Conservation (phyloP, 2,113 vertebrate species). For the Mesocricetus auratus region DNA sequence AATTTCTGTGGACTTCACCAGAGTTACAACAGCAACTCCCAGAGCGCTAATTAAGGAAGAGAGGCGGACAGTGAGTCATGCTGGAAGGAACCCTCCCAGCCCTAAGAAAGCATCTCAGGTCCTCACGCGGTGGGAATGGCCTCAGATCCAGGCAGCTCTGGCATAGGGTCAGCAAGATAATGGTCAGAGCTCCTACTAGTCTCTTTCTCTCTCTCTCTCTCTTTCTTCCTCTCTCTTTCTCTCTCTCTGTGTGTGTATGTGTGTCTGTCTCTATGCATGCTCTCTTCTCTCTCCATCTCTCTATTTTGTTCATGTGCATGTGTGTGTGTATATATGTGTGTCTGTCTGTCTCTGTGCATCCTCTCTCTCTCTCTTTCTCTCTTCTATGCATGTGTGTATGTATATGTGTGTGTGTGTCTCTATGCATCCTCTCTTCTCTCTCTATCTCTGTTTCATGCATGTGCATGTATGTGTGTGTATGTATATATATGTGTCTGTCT, state of each 20-base stretch:
- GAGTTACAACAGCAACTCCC: conserved; percentile 81
- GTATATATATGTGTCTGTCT: background rate
- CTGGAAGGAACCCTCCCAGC: conserved; percentile 77
- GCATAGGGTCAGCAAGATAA: background rate
- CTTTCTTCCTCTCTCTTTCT: background rate
- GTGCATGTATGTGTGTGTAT: background rate
- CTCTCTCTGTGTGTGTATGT: background rate
- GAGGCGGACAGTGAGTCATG: conserved; percentile 86
- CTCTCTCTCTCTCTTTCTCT: background rate
- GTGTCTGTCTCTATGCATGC: background rate
- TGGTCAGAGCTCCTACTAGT: background rate
- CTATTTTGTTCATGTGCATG: no score
- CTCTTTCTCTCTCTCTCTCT: background rate
- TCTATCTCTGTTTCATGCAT: background rate
- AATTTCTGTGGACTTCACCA: conserved; percentile 76
- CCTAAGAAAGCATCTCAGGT: conserved; percentile 34
- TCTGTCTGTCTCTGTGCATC: background rate
- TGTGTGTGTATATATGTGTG: background rate
- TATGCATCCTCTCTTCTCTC: background rate
- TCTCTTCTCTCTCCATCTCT: background rate
- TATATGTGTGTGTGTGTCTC: no score
- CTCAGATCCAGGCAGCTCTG: accelerated
- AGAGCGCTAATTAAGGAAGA: background rate
- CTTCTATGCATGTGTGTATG: background rate
- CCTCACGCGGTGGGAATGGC: background rate